Conservation (phyloP, 2,797 vertebrate species). For the Vireo griseus region DNA sequence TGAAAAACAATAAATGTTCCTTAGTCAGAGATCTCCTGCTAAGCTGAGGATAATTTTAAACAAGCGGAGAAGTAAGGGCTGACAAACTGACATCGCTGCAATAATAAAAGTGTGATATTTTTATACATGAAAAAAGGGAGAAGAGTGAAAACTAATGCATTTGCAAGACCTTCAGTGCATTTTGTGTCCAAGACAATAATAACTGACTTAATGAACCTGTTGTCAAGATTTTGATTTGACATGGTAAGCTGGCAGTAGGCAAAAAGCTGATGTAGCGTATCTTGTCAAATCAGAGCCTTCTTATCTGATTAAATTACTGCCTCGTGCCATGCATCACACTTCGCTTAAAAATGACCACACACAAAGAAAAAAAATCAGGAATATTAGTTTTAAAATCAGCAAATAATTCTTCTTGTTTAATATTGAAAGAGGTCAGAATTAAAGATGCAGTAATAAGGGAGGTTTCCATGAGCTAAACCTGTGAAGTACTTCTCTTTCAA, state of each 20-base stretch:
- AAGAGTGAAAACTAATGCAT: neutral
- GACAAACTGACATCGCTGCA: neutral
- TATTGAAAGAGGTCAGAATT: neutral
- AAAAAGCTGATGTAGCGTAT: conserved; percentile 9
- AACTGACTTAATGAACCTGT: neutral
- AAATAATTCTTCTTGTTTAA: neutral
- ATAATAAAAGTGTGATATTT: neutral
- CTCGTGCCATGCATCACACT: neutral
- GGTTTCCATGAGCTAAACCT: neutral
- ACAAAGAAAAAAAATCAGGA: neutral
- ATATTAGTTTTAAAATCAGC: conserved; percentile 1
- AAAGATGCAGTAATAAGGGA: neutral
- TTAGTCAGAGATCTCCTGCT: neutral
- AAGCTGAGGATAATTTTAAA: neutral
- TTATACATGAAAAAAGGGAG: neutral
- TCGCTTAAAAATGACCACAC: neutral
- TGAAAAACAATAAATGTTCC: neutral
- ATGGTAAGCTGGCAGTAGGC: neutral
- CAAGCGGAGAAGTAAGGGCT: neutral
- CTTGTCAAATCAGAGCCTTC: conserved; percentile 40
- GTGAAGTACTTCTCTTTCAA: neutral
- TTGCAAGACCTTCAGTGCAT: neutral
- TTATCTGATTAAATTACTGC: conserved; percentile 19
- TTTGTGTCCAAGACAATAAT: neutral
- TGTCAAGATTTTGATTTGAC: conserved; percentile 13